Evolutionary conservation across 2,113 vertebrate genomes (phyloP).

Genomic region (Catagonus wagneri): DNA sequence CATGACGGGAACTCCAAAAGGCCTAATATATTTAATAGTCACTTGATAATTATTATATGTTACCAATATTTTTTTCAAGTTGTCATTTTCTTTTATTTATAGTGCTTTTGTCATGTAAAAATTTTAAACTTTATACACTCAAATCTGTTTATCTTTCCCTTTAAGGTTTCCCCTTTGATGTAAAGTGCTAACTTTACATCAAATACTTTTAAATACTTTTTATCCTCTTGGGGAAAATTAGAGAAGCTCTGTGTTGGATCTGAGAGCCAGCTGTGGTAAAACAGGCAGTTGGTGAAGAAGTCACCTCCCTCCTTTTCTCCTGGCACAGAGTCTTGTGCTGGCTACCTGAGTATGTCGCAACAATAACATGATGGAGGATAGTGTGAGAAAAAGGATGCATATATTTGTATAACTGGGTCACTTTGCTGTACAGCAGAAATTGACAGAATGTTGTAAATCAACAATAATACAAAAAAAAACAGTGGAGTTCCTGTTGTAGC

Average conservation of each 20-base stretch:
- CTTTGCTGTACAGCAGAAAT: too few species aligned
- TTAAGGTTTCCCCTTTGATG: background rate
- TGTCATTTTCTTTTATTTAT: background rate
- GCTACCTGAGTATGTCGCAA: background rate
- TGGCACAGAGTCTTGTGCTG: background rate
- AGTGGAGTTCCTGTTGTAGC: too few species aligned
- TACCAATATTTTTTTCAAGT: conserved; percentile 28
- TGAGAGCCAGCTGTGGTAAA: background rate
- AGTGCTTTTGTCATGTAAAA: background rate
- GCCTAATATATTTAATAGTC: background rate
- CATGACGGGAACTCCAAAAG: too few species aligned
- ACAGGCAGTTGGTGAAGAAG: background rate
- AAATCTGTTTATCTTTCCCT: background rate
- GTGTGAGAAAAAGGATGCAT: too few species aligned
- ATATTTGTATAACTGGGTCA: too few species aligned
- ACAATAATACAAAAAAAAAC: too few species aligned
- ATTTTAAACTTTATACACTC: background rate
- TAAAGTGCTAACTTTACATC: too few species aligned
- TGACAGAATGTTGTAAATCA: too few species aligned
- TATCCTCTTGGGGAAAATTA: background rate
- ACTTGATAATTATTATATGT: background rate
- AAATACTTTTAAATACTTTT: too few species aligned
- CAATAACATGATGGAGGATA: background rate
- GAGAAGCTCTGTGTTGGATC: background rate
- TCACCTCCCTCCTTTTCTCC: background rate